Base-by-base conservation (phyloP, 2,113 vertebrate genomes). In the Xenopus laevis region DNA sequence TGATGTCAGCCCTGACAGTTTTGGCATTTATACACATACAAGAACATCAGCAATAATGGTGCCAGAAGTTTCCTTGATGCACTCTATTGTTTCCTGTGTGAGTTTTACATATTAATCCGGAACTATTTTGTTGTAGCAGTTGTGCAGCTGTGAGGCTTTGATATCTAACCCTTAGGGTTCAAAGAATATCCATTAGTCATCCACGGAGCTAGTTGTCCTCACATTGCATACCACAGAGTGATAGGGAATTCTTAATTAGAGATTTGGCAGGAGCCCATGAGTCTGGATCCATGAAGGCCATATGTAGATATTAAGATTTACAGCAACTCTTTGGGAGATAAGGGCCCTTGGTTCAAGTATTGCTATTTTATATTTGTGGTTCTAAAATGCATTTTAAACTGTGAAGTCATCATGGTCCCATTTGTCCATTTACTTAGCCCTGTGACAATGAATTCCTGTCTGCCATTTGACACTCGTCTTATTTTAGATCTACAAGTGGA, bases 161-260 rank as follows among this genome's bases (percentile, higher is more conserved):
- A 77, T 77, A 64, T 76, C 66, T 77, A 64, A 70, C 61, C 74
- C 65, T 45, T 47, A 55, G 63, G 59, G 46, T 77, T 77, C 67
- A 77, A 77, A 70, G 74, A 18, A 64, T 30, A 46, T 52, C 23
- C 66, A 70, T 77, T 77, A 57, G 65, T 77, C 67, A 77, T 77
- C 66, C 62, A 63, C 57, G 66, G 52, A 57, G 74, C 59, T 77
- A 67, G 66, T 64, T 70, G 74, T 77, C 74, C 74, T 70, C 59
- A 23, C 60, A 16, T 21, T 57, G 59, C 74, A 77, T 77, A 70
- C 74, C 74, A 77, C 45, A 57, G 66, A 55, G 59, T 70, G 60
- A 69, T 70, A 70, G 59, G 60, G 74, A 64, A 67, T 75, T 45
- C 47, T 55, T 70, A 77, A 77, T 77, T 70, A 69, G 62, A 77